Evolutionary conservation across 2,888 invertebrate species (phyloP).

Genomic region (Eudasyphora cyanicolor): DNA sequence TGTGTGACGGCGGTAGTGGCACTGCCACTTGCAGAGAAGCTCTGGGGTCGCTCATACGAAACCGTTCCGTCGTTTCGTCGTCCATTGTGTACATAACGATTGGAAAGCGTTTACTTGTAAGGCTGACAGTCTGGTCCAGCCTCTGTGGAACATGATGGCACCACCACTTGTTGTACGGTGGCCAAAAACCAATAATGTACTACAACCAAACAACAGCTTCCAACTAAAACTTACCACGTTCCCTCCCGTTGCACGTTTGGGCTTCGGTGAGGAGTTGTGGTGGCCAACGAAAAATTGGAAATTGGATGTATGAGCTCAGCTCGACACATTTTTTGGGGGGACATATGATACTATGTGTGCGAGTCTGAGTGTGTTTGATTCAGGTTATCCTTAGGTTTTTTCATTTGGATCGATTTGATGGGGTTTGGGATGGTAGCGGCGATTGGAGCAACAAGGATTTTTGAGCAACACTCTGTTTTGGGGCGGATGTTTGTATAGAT

Average conservation of each 20-base stretch:
- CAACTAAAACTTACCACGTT: slow-evolving; percentile 10
- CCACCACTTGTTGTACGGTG: slow-evolving; percentile 63
- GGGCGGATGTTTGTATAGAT: not conserved
- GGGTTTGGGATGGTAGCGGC: not conserved
- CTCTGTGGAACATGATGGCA: slow-evolving; percentile 57
- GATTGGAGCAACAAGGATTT: slow-evolving; percentile 54
- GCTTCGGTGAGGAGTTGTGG: not conserved
- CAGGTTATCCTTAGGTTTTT: slow-evolving; percentile 22
- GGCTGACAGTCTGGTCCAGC: slow-evolving; percentile 60
- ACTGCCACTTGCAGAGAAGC: not conserved
- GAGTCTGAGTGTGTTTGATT: not conserved
- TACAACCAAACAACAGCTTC: slow-evolving; percentile 38
- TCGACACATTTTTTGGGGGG: not conserved
- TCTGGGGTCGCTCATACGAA: not conserved
- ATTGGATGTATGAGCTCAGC: not conserved
- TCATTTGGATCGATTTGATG: too few species aligned
- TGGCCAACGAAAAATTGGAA: slow-evolving; percentile 13
- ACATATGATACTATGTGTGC: too few species aligned
- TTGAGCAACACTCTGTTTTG: slow-evolving; percentile 50
- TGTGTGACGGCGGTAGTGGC: not conserved
- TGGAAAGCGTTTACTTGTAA: slow-evolving; percentile 49
- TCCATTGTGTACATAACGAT: slow-evolving; percentile 41
- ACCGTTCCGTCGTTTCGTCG: too few species aligned
- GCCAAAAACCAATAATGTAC: slow-evolving; percentile 60
- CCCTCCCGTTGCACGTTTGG: not conserved